Evolutionary conservation across 1,140 invertebrate genomes (phyloP).

Genomic region (Tyrophagus putrescentiae): DNA sequence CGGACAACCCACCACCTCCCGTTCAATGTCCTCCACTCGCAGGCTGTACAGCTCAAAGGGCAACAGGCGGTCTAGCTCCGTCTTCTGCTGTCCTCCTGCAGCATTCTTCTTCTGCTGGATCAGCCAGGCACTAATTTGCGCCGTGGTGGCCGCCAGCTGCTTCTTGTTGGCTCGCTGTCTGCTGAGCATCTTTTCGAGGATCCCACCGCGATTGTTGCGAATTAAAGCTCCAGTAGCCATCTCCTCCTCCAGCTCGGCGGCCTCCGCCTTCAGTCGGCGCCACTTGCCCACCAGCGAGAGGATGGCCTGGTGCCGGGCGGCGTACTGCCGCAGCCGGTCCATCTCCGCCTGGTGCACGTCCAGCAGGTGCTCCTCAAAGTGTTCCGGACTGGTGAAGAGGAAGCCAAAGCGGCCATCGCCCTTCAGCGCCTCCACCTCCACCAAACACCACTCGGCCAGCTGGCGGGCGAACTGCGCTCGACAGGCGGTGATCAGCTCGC

Average conservation of each 20-base stretch:
- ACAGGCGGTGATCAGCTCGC: neutral
- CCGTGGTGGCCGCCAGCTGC: no score
- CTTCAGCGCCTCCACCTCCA: neutral
- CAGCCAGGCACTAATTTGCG: no score
- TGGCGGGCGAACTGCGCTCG: neutral
- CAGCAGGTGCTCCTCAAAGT: neutral
- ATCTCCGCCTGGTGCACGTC: neutral
- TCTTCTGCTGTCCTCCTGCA: neutral
- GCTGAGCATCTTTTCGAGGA: neutral
- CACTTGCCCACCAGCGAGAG: neutral
- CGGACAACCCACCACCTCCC: no score
- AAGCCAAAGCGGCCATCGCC: neutral
- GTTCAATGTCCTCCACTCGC: slow-evolving; percentile 5
- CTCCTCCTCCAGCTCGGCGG: neutral
- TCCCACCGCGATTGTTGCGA: neutral
- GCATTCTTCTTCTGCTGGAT: neutral
- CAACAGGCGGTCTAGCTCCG: neutral
- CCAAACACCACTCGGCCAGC: neutral
- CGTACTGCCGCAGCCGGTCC: neutral
- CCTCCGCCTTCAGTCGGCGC: neutral
- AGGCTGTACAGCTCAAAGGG: neutral
- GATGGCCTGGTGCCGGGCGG: neutral
- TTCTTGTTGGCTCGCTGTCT: slow-evolving; percentile 1
- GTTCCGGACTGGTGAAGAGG: neutral
- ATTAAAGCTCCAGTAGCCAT: neutral